Conservation (phyloP, 1,140 invertebrate species). For the Drosophila pachea region DNA sequence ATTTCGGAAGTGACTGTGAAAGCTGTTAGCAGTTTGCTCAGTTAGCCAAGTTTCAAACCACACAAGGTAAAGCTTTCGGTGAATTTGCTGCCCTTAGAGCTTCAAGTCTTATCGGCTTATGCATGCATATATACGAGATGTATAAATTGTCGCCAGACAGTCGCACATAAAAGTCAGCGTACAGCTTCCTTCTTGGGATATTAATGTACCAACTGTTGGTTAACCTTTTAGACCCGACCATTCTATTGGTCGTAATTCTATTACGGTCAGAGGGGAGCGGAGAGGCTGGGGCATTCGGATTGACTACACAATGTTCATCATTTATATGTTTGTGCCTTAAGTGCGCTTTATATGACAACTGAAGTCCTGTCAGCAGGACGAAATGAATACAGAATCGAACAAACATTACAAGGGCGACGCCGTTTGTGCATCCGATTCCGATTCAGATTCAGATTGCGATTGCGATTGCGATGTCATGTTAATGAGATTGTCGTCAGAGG, state of each 20-base stretch:
- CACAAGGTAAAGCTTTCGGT: not conserved
- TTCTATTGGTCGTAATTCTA: too few relatives aligned
- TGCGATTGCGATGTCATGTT: slow-evolving; percentile 60
- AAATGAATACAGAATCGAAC: slow-evolving; percentile 22
- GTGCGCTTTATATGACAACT: slow-evolving; percentile 24
- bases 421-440: slow-evolving; percentile 6
- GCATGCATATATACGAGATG: not conserved
- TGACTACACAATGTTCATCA: slow-evolving; percentile 15
- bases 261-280: too few relatives aligned
- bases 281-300: not conserved
- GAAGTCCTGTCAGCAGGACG: slow-evolving; percentile 20
- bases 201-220: slow-evolving; percentile 23
- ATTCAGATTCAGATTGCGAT: slow-evolving; percentile 21
- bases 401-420: not conserved
- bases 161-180: not conserved
- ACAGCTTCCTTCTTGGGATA: not conserved
- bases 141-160: not conserved
- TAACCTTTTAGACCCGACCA: slow-evolving; percentile 13
- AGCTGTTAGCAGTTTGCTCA: slow-evolving; percentile 4
- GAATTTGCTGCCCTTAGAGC: slow-evolving; percentile 5
- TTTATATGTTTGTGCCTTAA: slow-evolving; percentile 20
- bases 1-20: not conserved
- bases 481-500: slow-evolving; percentile 68
- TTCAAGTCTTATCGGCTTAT: too few relatives aligned
- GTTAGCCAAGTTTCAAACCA: slow-evolving; percentile 15